phyloP scores from a whole-genome alignment of 2,113 vertebrate genomes.

The Dissostichus mawsoni region DNA sequence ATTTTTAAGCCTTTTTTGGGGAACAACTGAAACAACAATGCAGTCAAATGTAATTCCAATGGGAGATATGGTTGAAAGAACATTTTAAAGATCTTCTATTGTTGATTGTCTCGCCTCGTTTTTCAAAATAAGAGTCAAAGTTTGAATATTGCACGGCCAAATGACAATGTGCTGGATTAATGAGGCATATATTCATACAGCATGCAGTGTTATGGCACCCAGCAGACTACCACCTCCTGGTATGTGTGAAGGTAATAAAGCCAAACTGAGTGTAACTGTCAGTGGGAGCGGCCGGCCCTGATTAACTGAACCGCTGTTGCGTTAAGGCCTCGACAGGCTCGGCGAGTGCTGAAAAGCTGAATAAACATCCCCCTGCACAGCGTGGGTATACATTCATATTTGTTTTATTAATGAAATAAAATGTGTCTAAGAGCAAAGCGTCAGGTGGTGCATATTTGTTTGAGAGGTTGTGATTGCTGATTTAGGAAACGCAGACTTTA shows the following conservation, averaged over 20 bases:
- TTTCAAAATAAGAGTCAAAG: neutral
- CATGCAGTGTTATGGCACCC: conserved; percentile 13
- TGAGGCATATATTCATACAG: conserved; percentile 22
- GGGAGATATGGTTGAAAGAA: neutral
- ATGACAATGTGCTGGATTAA: conserved; percentile 8
- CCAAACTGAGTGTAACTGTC: conserved; percentile 55
- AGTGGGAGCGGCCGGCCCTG: conserved; percentile 38
- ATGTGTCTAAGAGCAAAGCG: conserved; percentile 24
- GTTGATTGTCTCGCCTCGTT: neutral
- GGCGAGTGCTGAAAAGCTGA: conserved; percentile 57
- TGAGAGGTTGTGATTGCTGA: neutral
- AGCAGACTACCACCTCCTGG: conserved; percentile 26
- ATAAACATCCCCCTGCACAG: conserved; percentile 51
- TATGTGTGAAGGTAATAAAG: conserved; percentile 59
- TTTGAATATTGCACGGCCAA: neutral
- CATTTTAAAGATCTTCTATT: neutral
- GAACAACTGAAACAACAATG: neutral
- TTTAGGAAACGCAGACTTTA: neutral
- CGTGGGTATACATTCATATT: conserved; percentile 19
- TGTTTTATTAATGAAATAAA: conserved; percentile 52
- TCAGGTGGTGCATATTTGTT: neutral
- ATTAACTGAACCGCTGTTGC: conserved; percentile 57
- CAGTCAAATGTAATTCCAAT: neutral
- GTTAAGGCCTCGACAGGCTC: conserved; percentile 29
- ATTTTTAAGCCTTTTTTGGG: neutral